Evolutionary conservation across 2,113 vertebrate species (phyloP), one percentile per base, ranked within the genome.

Genomic region (Meleagris gallopavo): DNA sequence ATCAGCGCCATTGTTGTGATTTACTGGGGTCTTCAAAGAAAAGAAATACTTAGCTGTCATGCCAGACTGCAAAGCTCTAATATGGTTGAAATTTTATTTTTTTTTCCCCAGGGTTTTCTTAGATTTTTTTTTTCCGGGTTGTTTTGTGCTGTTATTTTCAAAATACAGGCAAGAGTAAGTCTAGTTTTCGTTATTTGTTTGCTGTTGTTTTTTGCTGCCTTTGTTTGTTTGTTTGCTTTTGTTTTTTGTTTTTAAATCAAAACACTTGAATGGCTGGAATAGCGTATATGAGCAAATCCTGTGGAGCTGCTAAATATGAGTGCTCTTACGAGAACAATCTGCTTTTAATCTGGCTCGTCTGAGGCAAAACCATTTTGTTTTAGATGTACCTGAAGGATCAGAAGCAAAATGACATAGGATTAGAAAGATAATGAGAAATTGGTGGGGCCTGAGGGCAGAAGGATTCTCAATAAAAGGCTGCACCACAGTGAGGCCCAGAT

Each of bases 1-100:
- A 92, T 93, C 60, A 70, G 65, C 43, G 83, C 71, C 69, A 76
- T 71, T 96, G 87, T 76, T 97, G 89, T 98, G 97, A 97, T 97
- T 97, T 97, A 97, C 34, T 72, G 73, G 71, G 18, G 22, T 87
- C 58, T 86, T 86, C 70, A 87, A 93, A 92, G 69, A 86, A 91
- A 97, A 96, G 78, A 94, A 96, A 88, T 86, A 87, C 61, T 93
- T 87, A 87, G 93, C 72, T 97, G 89, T 85, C 88, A 83, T 16
- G 65, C 34, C 34, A 93, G 95, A 95, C 85, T 89, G 80, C 86
- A 72, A 45, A 65, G 29, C 38, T 92, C 81, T 83, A 92, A 83
- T 74, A 84, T 22, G 41, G 76, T 60, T 93, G 78, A 60, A 20
- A 6, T 46, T 46, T 46, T 52, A 85, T 96, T 87, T 70, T 55